These are phyloP conservation scores for Elmis aenea DNA, from an alignment of 2,888 invertebrate species.

Conservation along the genomic window DNA sequence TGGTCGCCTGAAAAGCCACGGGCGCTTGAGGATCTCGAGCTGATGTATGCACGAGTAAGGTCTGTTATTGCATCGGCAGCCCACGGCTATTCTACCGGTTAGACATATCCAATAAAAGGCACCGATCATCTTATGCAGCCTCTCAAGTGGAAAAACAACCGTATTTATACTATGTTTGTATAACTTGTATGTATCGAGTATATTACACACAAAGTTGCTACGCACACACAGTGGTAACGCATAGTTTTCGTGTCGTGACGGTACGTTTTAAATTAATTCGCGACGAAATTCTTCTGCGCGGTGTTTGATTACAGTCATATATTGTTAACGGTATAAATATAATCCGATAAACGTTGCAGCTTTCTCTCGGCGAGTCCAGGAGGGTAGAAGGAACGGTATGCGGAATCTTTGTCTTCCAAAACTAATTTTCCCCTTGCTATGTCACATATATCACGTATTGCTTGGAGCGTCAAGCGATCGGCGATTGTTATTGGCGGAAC, in stretches of 20 bases:
- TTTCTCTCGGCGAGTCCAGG: conserved; percentile 6
- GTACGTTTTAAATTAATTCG: conserved; percentile 39
- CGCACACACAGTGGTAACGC: no score
- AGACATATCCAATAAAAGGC: conserved; percentile 43
- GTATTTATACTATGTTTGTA: conserved; percentile 40
- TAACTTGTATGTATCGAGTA: no score
- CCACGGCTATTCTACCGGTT: conserved; percentile 38
- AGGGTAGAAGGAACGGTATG: conserved; percentile 16
- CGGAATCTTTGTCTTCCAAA: conserved; percentile 36
- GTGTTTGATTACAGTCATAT: conserved; percentile 34
- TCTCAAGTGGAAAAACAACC: conserved; percentile 44
- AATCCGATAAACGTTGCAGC: conserved; percentile 27
- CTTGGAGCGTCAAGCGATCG: conserved; percentile 32
- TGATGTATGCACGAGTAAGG: conserved; percentile 40
- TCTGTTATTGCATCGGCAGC: conserved; percentile 39
- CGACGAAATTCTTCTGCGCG: conserved; percentile 43
- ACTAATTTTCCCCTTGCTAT: conserved; percentile 45
- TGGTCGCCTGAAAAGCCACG: conserved; percentile 31
- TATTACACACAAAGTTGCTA: no score
- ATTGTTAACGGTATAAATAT: conserved; percentile 37
- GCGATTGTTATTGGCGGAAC: conserved; percentile 44
- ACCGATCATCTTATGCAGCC: conserved; percentile 42
- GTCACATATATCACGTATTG: conserved; percentile 49
- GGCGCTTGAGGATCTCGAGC: conserved; percentile 29
- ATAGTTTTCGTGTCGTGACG: no score